These are phyloP conservation scores for Campoletis raptor DNA, from an alignment of 2,888 invertebrate genomes.

Conservation along the genomic window DNA sequence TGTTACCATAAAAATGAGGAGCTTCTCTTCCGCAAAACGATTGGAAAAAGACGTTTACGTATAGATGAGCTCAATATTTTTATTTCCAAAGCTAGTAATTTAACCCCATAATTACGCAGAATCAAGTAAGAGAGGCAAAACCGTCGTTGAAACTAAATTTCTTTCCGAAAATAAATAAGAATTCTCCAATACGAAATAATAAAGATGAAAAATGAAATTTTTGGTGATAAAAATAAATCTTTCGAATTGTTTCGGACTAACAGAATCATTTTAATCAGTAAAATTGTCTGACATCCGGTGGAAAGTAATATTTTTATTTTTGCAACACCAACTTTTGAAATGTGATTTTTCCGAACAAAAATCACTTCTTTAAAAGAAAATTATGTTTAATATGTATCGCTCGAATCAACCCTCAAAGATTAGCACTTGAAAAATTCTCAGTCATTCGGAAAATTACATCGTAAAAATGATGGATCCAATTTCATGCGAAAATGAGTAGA, in stretches of 20 bases:
- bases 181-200: background rate
- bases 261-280: too few species aligned
- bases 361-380: background rate
- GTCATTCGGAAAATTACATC: background rate
- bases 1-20: constrained; percentile 24
- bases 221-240: background rate
- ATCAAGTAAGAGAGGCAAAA: background rate
- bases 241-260: background rate
- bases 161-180: background rate
- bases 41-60: background rate
- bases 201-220: background rate
- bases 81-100: background rate
- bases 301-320: background rate
- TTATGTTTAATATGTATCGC: too few species aligned
- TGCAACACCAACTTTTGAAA: background rate
- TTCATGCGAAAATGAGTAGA: background rate
- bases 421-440: background rate
- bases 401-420: background rate
- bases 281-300: background rate
- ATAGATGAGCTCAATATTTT: background rate
- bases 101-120: background rate
- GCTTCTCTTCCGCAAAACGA: constrained; percentile 1
- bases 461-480: background rate
- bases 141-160: background rate
- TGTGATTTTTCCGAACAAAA: background rate